These are phyloP conservation scores for Python bivittatus DNA, from an alignment of 2,113 vertebrate genomes.

Conservation along the genomic window DNA sequence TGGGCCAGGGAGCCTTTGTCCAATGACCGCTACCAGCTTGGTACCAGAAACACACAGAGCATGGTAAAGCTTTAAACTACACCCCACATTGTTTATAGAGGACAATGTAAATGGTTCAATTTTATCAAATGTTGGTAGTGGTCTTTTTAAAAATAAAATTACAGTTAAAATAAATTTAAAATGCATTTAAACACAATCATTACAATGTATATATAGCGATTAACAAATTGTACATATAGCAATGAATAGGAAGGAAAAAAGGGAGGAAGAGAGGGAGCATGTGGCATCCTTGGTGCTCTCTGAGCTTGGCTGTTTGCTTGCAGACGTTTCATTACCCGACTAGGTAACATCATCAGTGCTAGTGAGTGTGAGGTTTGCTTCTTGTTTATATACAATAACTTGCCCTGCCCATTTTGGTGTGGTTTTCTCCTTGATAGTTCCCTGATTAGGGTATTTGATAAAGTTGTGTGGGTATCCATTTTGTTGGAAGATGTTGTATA, in stretches of 20 bases:
- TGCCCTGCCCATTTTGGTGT: too few species aligned
- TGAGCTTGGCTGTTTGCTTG: too few species aligned
- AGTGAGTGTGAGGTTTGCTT: too few species aligned
- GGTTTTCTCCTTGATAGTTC: too few species aligned
- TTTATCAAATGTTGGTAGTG: neutral
- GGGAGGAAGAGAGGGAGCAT: neutral
- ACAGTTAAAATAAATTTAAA: neutral
- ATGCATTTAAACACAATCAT: neutral
- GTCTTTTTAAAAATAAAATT: neutral
- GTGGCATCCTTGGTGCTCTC: too few species aligned
- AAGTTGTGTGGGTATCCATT: too few species aligned
- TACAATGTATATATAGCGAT: neutral
- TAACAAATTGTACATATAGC: neutral
- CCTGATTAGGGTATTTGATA: too few species aligned
- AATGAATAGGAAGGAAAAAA: neutral
- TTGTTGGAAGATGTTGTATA: too few species aligned
- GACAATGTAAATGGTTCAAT: neutral
- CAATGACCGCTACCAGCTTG: neutral
- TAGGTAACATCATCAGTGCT: too few species aligned
- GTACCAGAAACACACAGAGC: neutral
- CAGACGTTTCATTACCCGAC: too few species aligned
- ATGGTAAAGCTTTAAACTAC: neutral
- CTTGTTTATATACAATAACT: too few species aligned
- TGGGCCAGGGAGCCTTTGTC: constrained; percentile 1
- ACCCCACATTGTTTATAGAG: neutral